phyloP scores from a whole-genome alignment of 2,113 vertebrate genomes.

The Baryphthengus martii region DNA sequence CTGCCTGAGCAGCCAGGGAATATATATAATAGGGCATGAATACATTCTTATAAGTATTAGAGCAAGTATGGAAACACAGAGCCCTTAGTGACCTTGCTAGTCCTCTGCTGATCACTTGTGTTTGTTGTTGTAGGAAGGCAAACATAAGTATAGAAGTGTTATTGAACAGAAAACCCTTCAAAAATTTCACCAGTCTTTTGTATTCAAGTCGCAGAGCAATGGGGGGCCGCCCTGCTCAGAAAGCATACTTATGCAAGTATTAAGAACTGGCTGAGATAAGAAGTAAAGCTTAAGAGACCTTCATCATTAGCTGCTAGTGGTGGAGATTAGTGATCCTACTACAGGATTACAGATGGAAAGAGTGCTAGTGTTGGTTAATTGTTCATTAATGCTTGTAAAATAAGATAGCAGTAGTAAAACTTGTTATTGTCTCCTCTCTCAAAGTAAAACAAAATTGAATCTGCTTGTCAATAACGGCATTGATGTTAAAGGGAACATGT shows the following conservation, averaged over 20 bases:
- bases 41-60: conserved; percentile 83
- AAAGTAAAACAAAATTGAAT: conserved; percentile 72
- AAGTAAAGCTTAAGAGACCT: conserved; percentile 85
- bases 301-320: conserved; percentile 88
- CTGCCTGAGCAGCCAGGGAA: conserved; percentile 62
- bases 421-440: conserved; percentile 72
- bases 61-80: conserved; percentile 77
- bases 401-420: conserved; percentile 78
- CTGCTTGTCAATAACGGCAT: conserved; percentile 65
- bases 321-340: conserved; percentile 84
- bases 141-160: conserved; percentile 81
- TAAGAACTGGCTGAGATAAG: conserved; percentile 85
- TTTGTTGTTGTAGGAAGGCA: conserved; percentile 81
- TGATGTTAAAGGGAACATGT: conserved; percentile 66
- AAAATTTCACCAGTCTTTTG: conserved; percentile 83
- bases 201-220: conserved; percentile 77
- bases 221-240: conserved; percentile 78
- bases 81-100: conserved; percentile 76
- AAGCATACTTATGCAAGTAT: conserved; percentile 84
- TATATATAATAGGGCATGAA: conserved; percentile 77
- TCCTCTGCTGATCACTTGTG: conserved; percentile 79
- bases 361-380: conserved; percentile 85
- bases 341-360: conserved; percentile 84
- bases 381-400: conserved; percentile 86
- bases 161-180: conserved; percentile 82